phyloP scores from a whole-genome alignment of 2,113 vertebrate species.

The Sylvilagus bachmani region DNA sequence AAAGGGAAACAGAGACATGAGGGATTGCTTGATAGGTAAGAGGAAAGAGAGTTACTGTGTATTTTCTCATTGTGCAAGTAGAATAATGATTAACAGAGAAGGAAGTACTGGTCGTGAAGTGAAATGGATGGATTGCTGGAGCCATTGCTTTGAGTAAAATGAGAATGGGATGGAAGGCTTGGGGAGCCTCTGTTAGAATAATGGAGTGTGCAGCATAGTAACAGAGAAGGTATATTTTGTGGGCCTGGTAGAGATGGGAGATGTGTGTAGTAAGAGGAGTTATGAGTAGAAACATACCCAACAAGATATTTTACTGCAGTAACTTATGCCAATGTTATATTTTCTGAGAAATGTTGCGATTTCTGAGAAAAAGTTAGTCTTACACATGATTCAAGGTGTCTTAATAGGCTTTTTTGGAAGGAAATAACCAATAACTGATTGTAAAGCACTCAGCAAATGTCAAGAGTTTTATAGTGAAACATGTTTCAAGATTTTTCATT shows the following conservation, averaged over 20 bases:
- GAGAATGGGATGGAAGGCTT: not conserved
- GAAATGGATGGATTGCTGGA: not conserved
- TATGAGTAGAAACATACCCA: not conserved
- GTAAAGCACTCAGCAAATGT: conserved; percentile 61
- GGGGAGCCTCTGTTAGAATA: not conserved
- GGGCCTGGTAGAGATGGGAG: accelerated
- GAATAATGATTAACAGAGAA: not conserved
- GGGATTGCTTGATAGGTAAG: not conserved
- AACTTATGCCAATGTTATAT: not conserved
- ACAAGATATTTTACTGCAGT: not conserved
- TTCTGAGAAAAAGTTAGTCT: conserved; percentile 48
- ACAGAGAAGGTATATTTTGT: not conserved
- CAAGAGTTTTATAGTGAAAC: conserved; percentile 65
- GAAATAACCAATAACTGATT: conserved; percentile 58
- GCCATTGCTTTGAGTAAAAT: too few relatives aligned
- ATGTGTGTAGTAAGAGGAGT: too few relatives aligned
- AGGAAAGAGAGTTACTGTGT: not conserved
- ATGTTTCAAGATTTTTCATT: conserved; percentile 64
- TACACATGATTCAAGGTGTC: conserved; percentile 40
- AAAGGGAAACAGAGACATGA: not conserved
- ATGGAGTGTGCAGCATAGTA: not conserved
- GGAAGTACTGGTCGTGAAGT: not conserved
- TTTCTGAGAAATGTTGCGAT: conserved; percentile 43
- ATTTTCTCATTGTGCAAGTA: not conserved
- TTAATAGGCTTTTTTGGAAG: conserved; percentile 49